Evolutionary conservation across 92 coral and sea anemone genomes (phyloP), one percentile per base, ranked within the genome.

Genomic region (Virgularia gustaviana): DNA sequence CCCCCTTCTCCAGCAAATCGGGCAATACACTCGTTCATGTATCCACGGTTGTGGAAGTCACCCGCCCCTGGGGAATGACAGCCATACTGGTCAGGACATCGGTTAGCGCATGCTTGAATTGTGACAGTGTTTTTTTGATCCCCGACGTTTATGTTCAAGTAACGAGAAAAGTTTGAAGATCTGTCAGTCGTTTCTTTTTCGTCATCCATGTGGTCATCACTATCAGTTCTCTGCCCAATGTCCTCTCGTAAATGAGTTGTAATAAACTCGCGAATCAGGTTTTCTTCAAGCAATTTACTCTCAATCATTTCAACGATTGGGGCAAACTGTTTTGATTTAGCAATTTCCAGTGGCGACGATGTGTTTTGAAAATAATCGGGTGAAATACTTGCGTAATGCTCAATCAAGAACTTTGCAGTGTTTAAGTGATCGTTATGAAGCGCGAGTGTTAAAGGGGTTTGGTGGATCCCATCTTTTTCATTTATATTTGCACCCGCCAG

Each of bases 81-180:
- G 22, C 41, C 33, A 38, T 81, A 81, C 27, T 71, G 63, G 35
- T 80, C 85, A 25, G 85, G 85, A 64, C 85, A 80, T 12, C 67
- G 52, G 57, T 80, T 80, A 33, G 68, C 19, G 44, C 80, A 80
- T 16, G 75, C 80, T 55, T 73, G 64, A 6, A 80, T 80, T 3
- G 56, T 80, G 13, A 57, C 85, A 25, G 80, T 80, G 41, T 80
- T 80, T 53, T 80, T 80, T 39, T 80, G 76, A 37, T 80, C 85
- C 32, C 85, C 85, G 2, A 80, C 85, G 23, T 80, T 80, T 16
- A 80, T 80, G 39, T 80, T 73, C 28, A 80, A 33, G 54, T 13
- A 3, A 32, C 79, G 81, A 19, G 75, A 15, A 71, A 39, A 7
- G 15, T 39, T 15, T 15, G 15, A 7, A n/a, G n/a, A n/a, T n/a